These are phyloP conservation scores for Leptatherina wallacei DNA, from an alignment of 2,797 vertebrate species.

Conservation along the genomic window DNA sequence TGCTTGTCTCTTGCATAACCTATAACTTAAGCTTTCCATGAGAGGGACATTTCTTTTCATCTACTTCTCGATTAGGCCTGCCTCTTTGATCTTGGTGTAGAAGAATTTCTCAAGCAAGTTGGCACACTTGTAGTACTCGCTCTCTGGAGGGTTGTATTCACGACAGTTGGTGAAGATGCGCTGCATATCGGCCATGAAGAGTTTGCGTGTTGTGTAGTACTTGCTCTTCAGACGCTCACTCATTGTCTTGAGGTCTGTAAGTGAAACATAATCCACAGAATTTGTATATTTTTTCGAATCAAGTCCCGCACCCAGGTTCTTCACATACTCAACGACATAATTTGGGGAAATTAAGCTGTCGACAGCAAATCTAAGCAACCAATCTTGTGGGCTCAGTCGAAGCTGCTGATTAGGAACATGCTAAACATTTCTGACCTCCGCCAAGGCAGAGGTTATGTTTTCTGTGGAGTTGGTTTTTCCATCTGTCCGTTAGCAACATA, in stretches of 20 bases:
- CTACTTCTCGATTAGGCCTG: slow-evolving; percentile 95
- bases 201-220: slow-evolving; percentile 97
- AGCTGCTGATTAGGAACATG: background rate
- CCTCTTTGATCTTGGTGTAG: slow-evolving; percentile 99
- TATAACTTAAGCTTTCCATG: slow-evolving; percentile 9
- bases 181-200: slow-evolving; percentile 99
- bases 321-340: background rate
- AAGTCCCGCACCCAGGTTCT: background rate
- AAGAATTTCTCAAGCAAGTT: slow-evolving; percentile 99
- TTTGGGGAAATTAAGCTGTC: background rate
- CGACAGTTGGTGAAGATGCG: slow-evolving; percentile 98
- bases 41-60: slow-evolving; percentile 7
- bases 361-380: background rate
- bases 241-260: slow-evolving; percentile 97
- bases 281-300: background rate
- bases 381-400: background rate
- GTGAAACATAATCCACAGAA: background rate
- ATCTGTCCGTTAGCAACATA: no score
- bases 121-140: slow-evolving; percentile 99
- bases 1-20: slow-evolving; percentile 23
- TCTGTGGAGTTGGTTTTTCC: no score
- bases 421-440: background rate
- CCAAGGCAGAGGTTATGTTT: no score
- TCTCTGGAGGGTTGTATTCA: slow-evolving; percentile 98
- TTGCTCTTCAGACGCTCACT: slow-evolving; percentile 97